phyloP scores from a whole-genome alignment of 92 coral and sea anemone genomes.

The Paragorgia papillata region DNA sequence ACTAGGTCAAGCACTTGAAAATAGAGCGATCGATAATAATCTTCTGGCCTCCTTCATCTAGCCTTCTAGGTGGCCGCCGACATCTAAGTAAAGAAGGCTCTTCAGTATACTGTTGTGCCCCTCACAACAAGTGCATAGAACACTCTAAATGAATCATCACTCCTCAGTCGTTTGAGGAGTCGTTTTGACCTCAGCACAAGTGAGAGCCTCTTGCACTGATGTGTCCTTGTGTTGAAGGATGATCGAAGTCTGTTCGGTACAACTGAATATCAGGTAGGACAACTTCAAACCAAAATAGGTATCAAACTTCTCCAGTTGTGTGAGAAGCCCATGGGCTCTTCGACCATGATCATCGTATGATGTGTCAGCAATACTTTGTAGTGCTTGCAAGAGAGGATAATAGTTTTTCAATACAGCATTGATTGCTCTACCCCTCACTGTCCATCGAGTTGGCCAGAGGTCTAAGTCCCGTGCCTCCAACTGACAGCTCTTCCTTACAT shows the following conservation, averaged over 20 bases:
- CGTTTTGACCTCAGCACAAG: constrained; percentile 16
- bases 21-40: constrained; percentile 36
- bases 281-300: constrained; percentile 42
- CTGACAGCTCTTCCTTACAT: constrained; percentile 13
- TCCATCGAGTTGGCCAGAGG: constrained; percentile 51
- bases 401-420: constrained; percentile 42
- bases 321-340: constrained; percentile 18
- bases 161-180: background rate
- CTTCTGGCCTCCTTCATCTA: constrained; percentile 42
- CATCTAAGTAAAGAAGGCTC: constrained; percentile 41
- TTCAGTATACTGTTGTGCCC: constrained; percentile 12
- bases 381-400: constrained; percentile 10
- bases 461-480: constrained; percentile 25
- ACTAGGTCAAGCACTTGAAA: constrained; percentile 47
- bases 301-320: constrained; percentile 37
- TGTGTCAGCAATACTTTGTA: constrained; percentile 35
- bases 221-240: constrained; percentile 30
- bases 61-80: constrained; percentile 37
- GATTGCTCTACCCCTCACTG: constrained; percentile 44
- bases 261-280: constrained; percentile 34
- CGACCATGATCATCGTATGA: constrained; percentile 17
- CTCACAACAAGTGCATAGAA: background rate
- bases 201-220: constrained; percentile 41
- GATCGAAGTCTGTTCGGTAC: constrained; percentile 20
- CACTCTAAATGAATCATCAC: constrained; percentile 1